A percentile compares a stretch with the other conserved stretches of the same genome.
Evolutionary conservation across 2,113 vertebrate genomes (phyloP).

Genomic region (Helogale parvula): DNA sequence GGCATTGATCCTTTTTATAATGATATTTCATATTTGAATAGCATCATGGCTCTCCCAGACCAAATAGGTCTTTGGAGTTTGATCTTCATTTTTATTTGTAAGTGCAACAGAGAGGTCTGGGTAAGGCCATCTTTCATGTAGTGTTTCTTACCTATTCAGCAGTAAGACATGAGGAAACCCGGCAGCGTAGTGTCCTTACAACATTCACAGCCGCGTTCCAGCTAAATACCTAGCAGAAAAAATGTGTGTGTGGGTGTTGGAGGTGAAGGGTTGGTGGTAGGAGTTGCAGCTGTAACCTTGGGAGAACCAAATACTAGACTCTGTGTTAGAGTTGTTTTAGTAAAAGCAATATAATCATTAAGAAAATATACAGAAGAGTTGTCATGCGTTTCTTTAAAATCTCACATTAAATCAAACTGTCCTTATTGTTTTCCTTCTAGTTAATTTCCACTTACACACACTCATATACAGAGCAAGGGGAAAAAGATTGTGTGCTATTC

Average conservation of each 20-base stretch:
- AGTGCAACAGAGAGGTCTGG: slow-evolving; percentile 30
- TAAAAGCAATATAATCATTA: slow-evolving; percentile 20
- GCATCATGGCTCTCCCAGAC: neutral
- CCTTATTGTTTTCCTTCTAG: neutral
- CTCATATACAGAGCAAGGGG: neutral
- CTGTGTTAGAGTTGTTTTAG: neutral
- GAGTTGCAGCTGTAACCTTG: slow-evolving; percentile 64
- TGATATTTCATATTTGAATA: neutral
- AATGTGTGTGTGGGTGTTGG: slow-evolving; percentile 32
- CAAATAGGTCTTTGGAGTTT: slow-evolving; percentile 22
- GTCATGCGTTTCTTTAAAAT: slow-evolving; percentile 25
- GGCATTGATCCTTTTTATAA: neutral
- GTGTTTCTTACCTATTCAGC: slow-evolving; percentile 68
- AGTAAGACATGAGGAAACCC: slow-evolving; percentile 74
- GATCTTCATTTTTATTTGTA: slow-evolving; percentile 15
- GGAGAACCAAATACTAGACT: slow-evolving; percentile 4
- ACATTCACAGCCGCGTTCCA: neutral
- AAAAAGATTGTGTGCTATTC: neutral
- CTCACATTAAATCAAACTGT: neutral
- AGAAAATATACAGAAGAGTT: neutral
- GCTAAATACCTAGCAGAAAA: slow-evolving; percentile 40
- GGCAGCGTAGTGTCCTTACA: slow-evolving; percentile 60
- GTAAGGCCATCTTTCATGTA: slow-evolving; percentile 31
- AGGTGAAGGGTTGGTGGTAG: slow-evolving; percentile 30
- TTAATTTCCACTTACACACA: neutral